phyloP scores from a whole-genome alignment of 2,797 vertebrate genomes.

The Pterois miles region DNA sequence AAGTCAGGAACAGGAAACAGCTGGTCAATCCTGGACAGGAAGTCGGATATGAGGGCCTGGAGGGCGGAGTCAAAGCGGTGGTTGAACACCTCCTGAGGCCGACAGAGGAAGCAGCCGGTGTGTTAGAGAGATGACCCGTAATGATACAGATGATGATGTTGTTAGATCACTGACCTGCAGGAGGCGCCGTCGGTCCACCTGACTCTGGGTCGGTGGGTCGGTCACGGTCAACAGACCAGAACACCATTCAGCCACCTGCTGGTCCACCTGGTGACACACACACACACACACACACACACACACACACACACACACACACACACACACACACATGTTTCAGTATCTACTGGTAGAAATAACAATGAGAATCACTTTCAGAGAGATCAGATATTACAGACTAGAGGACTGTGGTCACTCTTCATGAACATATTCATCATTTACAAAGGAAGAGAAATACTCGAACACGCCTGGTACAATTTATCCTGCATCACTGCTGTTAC shows the following conservation, averaged over 20 bases:
- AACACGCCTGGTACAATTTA: too few relatives aligned
- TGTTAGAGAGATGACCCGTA: neutral
- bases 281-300: too few relatives aligned
- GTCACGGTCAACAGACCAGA: conserved; percentile 37
- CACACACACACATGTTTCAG: too few relatives aligned
- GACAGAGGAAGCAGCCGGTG: neutral
- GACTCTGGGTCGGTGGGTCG: conserved; percentile 5
- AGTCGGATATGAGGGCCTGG: conserved; percentile 63
- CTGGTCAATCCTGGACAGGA: conserved; percentile 73
- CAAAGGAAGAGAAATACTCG: too few relatives aligned
- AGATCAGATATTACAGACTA: too few relatives aligned
- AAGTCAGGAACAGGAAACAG: conserved; percentile 72
- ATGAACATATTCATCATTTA: too few relatives aligned
- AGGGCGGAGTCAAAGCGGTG: conserved; percentile 69
- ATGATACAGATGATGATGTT: neutral
- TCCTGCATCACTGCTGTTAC: too few relatives aligned
- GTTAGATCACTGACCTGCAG: conserved; percentile 52
- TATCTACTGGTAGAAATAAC: too few relatives aligned
- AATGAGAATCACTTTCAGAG: too few relatives aligned
- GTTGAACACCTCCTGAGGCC: conserved; percentile 68
- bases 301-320: too few relatives aligned
- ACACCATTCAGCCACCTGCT: neutral
- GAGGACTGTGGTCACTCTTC: too few relatives aligned
- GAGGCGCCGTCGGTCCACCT: conserved; percentile 44
- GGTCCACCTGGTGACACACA: neutral